Conservation (phyloP, 2,113 vertebrate genomes). For the Shinisaurus crocodilurus region DNA sequence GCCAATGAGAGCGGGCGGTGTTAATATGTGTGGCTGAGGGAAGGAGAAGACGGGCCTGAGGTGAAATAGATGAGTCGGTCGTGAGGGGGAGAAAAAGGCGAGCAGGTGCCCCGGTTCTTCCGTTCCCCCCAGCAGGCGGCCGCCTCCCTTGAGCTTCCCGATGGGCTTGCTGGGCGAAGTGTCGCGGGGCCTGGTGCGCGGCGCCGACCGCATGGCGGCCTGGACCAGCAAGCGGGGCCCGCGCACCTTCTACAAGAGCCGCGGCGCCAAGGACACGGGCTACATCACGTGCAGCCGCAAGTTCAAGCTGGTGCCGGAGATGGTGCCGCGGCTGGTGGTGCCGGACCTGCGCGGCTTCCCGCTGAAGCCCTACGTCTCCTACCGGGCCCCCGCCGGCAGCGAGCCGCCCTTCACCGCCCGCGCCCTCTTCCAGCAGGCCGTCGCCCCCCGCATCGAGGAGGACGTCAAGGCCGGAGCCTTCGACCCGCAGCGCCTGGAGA, state of each 20-base stretch:
- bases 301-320: constrained; percentile 80
- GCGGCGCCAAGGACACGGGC: constrained; percentile 82
- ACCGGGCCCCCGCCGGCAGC: constrained; percentile 77
- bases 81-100: neutral
- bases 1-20: neutral
- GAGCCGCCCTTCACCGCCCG: constrained; percentile 81
- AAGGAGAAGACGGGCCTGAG: neutral
- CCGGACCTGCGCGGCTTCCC: constrained; percentile 84
- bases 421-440: constrained; percentile 81
- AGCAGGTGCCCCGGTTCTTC: rapidly evolving
- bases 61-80: neutral
- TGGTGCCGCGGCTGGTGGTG: constrained; percentile 92
- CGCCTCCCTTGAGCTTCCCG: neutral
- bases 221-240: constrained; percentile 95
- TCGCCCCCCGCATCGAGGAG: constrained; percentile 83
- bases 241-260: constrained; percentile 81
- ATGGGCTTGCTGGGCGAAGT: constrained; percentile 91
- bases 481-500: constrained; percentile 78
- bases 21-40: neutral
- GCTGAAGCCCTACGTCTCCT: constrained; percentile 93
- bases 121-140: neutral
- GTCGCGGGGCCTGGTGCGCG: constrained; percentile 83
- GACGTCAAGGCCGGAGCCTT: constrained; percentile 84
- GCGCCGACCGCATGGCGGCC: constrained; percentile 87
- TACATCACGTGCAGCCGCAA: constrained; percentile 73